Evolutionary conservation across 2,113 vertebrate genomes (phyloP).

Genomic region (Cyprinodon tularosa): DNA sequence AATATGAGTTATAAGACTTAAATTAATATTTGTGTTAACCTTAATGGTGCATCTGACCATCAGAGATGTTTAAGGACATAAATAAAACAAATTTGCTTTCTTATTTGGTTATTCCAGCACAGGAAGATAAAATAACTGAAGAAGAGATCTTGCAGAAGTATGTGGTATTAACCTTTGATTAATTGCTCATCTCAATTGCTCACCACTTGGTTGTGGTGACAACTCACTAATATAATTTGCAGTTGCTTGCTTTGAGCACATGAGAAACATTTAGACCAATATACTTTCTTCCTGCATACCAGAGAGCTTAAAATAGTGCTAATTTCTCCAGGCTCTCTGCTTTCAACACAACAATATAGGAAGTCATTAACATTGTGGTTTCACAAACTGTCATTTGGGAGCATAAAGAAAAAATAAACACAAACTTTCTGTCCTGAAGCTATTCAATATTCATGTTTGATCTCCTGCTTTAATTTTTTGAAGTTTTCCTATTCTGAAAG

Average conservation of each 20-base stretch:
- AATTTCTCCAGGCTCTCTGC: constrained; percentile 56
- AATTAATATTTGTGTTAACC: too few species aligned
- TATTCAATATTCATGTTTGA: constrained; percentile 23
- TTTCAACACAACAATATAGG: constrained; percentile 64
- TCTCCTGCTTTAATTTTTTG: constrained; percentile 20
- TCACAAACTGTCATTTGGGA: constrained; percentile 47
- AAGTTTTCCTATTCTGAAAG: constrained; percentile 5
- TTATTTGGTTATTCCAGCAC: constrained; percentile 12
- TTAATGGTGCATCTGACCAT: too few species aligned
- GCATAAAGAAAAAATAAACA: constrained; percentile 40
- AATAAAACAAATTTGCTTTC: too few species aligned
- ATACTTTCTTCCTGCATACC: constrained; percentile 75
- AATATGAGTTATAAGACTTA: too few species aligned
- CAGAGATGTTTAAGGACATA: too few species aligned
- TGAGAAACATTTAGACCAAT: constrained; percentile 67
- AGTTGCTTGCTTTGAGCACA: constrained; percentile 78
- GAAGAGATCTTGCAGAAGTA: constrained; percentile 73
- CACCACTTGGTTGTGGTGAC: constrained; percentile 72
- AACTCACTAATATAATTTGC: constrained; percentile 79
- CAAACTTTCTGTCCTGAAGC: constrained; percentile 9
- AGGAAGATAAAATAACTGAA: constrained; percentile 62
- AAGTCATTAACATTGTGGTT: constrained; percentile 63
- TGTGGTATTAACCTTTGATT: constrained; percentile 80
- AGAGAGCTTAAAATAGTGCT: constrained; percentile 74
- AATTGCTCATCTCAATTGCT: constrained; percentile 70